Conservation (phyloP, 1,140 invertebrate species). For the Schlechtendalia chinensis region DNA sequence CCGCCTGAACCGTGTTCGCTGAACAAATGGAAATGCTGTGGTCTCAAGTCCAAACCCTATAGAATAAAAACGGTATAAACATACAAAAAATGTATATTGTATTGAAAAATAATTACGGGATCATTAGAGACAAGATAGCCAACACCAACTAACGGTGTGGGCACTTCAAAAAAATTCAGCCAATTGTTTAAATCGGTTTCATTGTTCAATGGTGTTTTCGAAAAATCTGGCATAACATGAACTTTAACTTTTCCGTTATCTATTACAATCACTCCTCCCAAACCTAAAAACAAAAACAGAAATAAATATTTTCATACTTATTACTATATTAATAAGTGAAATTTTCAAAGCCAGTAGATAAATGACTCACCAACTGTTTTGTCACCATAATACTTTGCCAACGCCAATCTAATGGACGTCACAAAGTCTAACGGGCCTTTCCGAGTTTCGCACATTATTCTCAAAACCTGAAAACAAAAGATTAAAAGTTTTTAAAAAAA, state of each 20-base stretch:
- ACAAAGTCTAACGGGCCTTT: slow-evolving; percentile 80
- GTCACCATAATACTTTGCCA: slow-evolving; percentile 69
- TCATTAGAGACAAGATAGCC: slow-evolving; percentile 86
- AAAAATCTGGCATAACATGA: slow-evolving; percentile 94
- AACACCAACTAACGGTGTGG: slow-evolving; percentile 79
- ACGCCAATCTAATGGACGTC: slow-evolving; percentile 71
- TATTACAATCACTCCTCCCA: slow-evolving; percentile 87
- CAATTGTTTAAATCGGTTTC: slow-evolving; percentile 78
- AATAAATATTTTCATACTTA: not conserved
- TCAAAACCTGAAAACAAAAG: slow-evolving; percentile 66
- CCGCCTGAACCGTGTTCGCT: slow-evolving; percentile 84
- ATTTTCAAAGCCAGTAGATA: not conserved
- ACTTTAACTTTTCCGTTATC: slow-evolving; percentile 79
- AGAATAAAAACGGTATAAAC: not conserved
- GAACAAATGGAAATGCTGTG: slow-evolving; percentile 94
- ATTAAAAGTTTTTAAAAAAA: not conserved
- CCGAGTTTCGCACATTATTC: slow-evolving; percentile 76
- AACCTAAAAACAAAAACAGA: slow-evolving; percentile 58
- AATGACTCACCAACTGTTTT: slow-evolving; percentile 69
- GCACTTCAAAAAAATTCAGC: slow-evolving; percentile 89
- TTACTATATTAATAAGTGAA: not conserved
- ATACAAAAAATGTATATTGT: not conserved
- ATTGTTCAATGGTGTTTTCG: slow-evolving; percentile 67
- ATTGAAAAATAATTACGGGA: slow-evolving; percentile 62
- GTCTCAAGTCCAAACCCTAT: slow-evolving; percentile 79